phyloP scores from a whole-genome alignment of 2,797 vertebrate species.

The Phoebastria nigripes region DNA sequence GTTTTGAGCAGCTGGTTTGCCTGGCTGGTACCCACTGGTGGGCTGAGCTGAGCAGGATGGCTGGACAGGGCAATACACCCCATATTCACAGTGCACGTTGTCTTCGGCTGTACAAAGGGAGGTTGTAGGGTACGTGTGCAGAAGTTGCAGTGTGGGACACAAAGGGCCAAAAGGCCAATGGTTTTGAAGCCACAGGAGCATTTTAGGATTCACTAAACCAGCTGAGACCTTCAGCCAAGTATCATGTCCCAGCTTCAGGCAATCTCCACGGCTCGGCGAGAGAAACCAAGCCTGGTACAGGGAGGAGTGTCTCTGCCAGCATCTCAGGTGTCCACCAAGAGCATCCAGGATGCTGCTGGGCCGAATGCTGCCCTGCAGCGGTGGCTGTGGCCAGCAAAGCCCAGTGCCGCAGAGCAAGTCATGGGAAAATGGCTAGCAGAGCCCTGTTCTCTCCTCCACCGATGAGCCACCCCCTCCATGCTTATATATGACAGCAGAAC shows the following conservation, averaged over 20 bases:
- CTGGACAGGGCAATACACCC: background rate
- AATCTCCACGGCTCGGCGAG: background rate
- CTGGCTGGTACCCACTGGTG: background rate
- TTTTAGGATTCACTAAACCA: background rate
- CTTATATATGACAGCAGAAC: background rate
- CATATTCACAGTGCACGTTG: fast-evolving
- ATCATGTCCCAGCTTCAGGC: background rate
- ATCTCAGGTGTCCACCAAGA: background rate
- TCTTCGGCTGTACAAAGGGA: background rate
- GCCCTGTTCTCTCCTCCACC: background rate
- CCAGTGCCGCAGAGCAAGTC: background rate
- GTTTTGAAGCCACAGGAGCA: background rate
- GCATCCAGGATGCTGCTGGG: background rate
- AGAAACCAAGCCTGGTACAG: background rate
- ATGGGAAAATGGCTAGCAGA: background rate
- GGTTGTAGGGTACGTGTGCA: background rate
- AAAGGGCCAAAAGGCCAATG: background rate
- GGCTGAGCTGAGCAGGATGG: background rate
- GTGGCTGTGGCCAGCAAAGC: background rate
- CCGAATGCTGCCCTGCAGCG: background rate
- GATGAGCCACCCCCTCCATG: fast-evolving
- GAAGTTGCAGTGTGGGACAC: background rate
- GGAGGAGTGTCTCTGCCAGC: background rate
- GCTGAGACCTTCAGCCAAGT: background rate
- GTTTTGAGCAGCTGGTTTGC: background rate